Percentiles rank a stretch among this genome's conserved stretches.
Evolutionary conservation across 2,797 vertebrate species (phyloP).

Genomic region (Melanogrammus aeglefinus): DNA sequence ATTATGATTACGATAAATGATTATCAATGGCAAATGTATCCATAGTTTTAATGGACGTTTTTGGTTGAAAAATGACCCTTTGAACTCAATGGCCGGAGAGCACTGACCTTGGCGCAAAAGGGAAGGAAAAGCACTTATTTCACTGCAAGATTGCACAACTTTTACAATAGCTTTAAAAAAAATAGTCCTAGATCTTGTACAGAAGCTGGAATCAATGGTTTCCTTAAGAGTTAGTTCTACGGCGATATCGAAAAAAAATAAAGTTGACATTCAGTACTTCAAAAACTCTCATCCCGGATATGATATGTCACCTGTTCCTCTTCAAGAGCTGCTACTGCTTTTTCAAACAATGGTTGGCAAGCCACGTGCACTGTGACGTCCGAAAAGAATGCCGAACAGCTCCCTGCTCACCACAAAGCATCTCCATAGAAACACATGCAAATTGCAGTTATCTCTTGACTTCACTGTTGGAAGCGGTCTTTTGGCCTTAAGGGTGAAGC

Average conservation of each 20-base stretch:
- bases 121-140: not conserved
- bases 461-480: not conserved
- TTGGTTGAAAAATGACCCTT: not conserved
- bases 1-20: not conserved
- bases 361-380: not conserved
- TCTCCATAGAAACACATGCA: not conserved
- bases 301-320: no score
- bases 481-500: not conserved
- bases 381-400: not conserved
- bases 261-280: no score
- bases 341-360: not conserved
- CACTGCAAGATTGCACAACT: not conserved
- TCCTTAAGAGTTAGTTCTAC: no score
- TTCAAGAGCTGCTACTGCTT: conserved; percentile 3
- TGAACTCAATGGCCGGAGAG: not conserved
- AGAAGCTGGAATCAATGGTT: not conserved
- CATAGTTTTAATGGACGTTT: not conserved
- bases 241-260: no score
- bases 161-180: not conserved
- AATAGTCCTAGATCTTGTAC: not conserved
- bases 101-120: not conserved
- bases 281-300: no score
- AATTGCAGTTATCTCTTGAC: not conserved
- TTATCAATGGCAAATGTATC: not conserved
- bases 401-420: not conserved